Percentiles rank a stretch among this genome's conserved stretches.
Evolutionary conservation across 2,113 vertebrate genomes (phyloP).

Genomic region (Chaenocephalus aceratus): DNA sequence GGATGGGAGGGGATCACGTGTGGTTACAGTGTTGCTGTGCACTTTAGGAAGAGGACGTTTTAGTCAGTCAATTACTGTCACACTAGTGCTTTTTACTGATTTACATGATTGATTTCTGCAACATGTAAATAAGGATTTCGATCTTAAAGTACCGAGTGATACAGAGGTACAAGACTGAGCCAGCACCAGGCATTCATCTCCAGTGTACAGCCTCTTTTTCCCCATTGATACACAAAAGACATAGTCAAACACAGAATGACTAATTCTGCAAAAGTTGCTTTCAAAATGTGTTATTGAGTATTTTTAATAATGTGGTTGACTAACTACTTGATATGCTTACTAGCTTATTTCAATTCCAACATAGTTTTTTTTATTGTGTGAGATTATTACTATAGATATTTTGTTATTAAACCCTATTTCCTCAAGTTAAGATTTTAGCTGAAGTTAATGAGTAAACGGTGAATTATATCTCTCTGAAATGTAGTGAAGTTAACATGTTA

Average conservation of each 20-base stretch:
- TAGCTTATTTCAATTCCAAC: neutral
- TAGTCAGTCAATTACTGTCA: constrained; percentile 17
- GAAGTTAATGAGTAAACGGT: neutral
- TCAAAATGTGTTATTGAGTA: neutral
- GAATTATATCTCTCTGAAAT: neutral
- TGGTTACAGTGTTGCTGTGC: neutral
- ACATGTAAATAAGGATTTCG: neutral
- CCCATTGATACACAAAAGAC: neutral
- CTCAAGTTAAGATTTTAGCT: no score
- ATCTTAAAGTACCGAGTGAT: neutral
- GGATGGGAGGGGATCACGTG: constrained; percentile 45
- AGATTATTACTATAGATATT: neutral
- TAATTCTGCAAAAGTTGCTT: no score
- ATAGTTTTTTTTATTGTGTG: neutral
- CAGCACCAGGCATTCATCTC: neutral
- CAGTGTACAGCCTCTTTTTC: neutral
- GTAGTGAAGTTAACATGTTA: neutral
- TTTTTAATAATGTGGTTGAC: neutral
- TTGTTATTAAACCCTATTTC: no score
- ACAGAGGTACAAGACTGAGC: neutral
- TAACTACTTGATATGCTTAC: neutral
- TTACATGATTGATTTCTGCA: constrained; percentile 13
- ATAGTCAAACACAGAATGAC: no score
- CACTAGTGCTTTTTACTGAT: neutral
- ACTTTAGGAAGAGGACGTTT: neutral